Evolutionary conservation across 2,888 invertebrate species (phyloP).

Genomic region (Tetanocera ferruginea): DNA sequence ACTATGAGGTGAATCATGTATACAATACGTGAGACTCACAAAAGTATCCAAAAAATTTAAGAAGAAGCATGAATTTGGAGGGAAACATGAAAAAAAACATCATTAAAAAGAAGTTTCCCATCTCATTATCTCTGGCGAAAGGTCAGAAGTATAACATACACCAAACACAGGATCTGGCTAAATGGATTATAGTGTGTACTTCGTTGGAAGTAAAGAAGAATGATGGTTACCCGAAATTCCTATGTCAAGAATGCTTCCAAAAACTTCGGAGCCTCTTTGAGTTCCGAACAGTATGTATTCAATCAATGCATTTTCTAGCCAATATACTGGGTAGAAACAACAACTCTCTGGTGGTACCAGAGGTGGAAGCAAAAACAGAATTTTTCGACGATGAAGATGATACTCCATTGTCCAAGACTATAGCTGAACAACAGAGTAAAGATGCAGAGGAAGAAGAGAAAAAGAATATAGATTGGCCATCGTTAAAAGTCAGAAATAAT

Average conservation of each 20-base stretch:
- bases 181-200: slow-evolving; percentile 16
- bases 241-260: slow-evolving; percentile 57
- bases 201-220: background rate
- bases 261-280: slow-evolving; percentile 57
- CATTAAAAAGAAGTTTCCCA: no score
- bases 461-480: background rate
- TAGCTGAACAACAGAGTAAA: background rate
- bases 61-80: no score
- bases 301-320: slow-evolving; percentile 50
- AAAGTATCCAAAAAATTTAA: no score
- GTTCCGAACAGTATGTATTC: slow-evolving; percentile 61
- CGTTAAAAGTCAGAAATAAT: background rate
- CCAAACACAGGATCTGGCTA: background rate
- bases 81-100: no score
- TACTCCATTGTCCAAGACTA: background rate
- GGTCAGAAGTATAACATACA: slow-evolving; percentile 6
- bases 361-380: background rate
- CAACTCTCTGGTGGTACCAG: background rate
- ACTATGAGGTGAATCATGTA: no score
- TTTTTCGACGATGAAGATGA: background rate
- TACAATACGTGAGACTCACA: no score
- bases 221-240: slow-evolving; percentile 53
- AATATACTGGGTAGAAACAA: background rate
- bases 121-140: no score
- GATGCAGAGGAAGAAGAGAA: background rate